These are phyloP conservation scores for Lasioglossum figueresi DNA, from an alignment of 2,888 invertebrate genomes.

Conservation along the genomic window DNA sequence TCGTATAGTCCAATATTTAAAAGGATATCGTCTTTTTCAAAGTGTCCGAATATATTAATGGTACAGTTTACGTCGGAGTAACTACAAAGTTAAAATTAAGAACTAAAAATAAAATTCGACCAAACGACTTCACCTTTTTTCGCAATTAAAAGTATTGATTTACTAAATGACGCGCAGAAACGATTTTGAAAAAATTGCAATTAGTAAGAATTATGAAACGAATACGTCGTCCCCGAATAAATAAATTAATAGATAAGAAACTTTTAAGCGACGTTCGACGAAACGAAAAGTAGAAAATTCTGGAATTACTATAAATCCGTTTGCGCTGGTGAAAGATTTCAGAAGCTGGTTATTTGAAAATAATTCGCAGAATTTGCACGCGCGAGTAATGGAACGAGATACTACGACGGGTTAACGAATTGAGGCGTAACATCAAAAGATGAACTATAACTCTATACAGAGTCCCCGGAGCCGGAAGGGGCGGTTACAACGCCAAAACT, in stretches of 20 bases:
- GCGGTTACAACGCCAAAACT: slow-evolving; percentile 40
- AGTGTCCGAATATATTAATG: no score
- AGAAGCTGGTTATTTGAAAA: not conserved
- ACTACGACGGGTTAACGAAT: not conserved
- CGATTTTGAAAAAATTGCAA: not conserved
- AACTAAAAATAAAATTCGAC: not conserved
- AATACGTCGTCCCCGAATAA: not conserved
- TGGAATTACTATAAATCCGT: not conserved
- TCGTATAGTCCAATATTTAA: no score
- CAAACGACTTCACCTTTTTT: not conserved
- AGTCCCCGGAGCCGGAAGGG: slow-evolving; percentile 35
- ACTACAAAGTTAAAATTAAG: no score
- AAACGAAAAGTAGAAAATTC: not conserved
- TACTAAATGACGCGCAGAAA: no score
- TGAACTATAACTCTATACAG: slow-evolving; percentile 15
- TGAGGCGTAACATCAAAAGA: slow-evolving; percentile 27
- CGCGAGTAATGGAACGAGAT: not conserved
- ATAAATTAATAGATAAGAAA: not conserved
- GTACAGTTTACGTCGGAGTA: no score
- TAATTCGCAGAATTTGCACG: not conserved
- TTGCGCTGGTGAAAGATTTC: not conserved
- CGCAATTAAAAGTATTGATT: no score
- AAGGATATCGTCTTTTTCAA: no score
- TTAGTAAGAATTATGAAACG: not conserved
- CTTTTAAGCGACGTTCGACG: not conserved